Evolutionary conservation across 2,113 vertebrate species (phyloP).

Genomic region (Cacatua alba): DNA sequence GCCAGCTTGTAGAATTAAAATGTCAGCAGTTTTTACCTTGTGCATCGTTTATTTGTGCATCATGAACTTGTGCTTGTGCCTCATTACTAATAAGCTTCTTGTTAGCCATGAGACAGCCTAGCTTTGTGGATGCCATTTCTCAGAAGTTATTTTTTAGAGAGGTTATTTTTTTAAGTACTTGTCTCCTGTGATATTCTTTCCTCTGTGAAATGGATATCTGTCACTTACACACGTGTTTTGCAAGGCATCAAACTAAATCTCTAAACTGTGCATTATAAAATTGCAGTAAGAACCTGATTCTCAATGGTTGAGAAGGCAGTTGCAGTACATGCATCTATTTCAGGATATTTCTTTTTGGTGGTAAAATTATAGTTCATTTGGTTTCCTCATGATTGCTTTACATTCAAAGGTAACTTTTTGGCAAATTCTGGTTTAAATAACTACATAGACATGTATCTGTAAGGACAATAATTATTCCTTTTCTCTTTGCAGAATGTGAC

Average conservation of each 20-base stretch:
- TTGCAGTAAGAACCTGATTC: neutral
- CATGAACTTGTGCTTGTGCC: neutral
- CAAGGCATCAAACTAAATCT: neutral
- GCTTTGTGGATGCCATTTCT: neutral
- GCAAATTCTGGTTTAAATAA: neutral
- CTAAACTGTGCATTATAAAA: neutral
- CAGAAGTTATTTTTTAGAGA: neutral
- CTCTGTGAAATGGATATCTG: neutral
- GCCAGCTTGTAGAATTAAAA: neutral
- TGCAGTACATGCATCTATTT: neutral
- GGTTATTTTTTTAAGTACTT: neutral
- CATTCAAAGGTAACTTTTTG: neutral
- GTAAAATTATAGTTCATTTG: neutral
- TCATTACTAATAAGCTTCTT: neutral
- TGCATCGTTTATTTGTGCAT: neutral
- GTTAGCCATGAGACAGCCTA: neutral
- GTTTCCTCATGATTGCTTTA: neutral
- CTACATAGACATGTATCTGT: neutral
- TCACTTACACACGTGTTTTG: neutral
- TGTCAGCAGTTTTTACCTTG: neutral
- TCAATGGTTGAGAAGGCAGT: neutral
- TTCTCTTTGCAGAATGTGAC: conserved; percentile 59
- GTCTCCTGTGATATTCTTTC: neutral
- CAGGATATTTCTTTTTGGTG: neutral
- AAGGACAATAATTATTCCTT: neutral